Evolutionary conservation across 2,113 vertebrate genomes (phyloP).

Genomic region (Bubo scandiacus): DNA sequence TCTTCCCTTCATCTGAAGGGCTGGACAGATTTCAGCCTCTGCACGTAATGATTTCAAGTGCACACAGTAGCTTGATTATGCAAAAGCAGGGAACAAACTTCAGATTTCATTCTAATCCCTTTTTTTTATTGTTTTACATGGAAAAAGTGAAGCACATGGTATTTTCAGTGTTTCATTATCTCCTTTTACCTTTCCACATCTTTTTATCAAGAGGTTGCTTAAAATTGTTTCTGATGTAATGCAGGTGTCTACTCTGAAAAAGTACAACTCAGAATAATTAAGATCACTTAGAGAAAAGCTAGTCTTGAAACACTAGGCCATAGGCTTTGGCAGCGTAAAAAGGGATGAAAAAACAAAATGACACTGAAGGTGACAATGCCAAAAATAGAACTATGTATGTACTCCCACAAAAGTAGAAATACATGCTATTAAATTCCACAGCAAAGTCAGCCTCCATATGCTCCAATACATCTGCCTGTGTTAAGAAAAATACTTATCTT

Average conservation of each 20-base stretch:
- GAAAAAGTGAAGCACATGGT: neutral
- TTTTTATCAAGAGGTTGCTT: neutral
- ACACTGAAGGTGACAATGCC: neutral
- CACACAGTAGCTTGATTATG: neutral
- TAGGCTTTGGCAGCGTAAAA: neutral
- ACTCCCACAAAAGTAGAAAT: neutral
- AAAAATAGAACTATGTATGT: neutral
- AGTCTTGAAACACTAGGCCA: neutral
- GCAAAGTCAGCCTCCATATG: neutral
- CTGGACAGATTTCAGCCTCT: neutral
- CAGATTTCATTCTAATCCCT: neutral
- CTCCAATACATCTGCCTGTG: neutral
- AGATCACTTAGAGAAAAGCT: neutral
- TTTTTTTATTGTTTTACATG: neutral
- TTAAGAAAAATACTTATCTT: conserved; percentile 46
- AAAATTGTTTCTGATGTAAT: neutral
- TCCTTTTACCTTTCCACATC: neutral
- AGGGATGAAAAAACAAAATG: neutral
- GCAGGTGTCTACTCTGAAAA: neutral
- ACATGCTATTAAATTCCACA: neutral
- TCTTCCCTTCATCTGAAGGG: neutral
- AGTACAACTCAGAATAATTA: neutral
- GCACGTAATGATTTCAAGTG: neutral
- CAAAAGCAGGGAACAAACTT: neutral
- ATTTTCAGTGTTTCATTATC: neutral